Percentiles rank a stretch among this genome's conserved stretches.
phyloP scores from a whole-genome alignment of 2,888 invertebrate species.

The Hermaeophaga mercurialis region DNA sequence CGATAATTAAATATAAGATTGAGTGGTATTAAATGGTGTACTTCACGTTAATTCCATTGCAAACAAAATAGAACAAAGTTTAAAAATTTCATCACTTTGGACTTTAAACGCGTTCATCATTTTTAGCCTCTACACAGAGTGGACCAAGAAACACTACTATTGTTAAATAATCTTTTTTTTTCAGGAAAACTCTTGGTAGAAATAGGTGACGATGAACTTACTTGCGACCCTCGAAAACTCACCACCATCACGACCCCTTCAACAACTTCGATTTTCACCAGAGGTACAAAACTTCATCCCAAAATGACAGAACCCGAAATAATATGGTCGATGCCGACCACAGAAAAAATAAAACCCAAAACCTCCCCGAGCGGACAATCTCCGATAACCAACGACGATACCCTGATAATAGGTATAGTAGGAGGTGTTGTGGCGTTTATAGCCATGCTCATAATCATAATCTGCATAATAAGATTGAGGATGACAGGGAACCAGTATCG shows the following conservation, averaged over 20 bases:
- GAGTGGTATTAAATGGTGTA: too few species aligned
- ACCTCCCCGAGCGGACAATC: slow-evolving; percentile 63
- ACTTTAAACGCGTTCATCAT: too few species aligned
- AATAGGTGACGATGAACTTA: slow-evolving; percentile 80
- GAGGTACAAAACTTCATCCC: slow-evolving; percentile 60
- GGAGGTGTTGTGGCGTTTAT: slow-evolving; percentile 92
- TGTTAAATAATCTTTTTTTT: too few species aligned
- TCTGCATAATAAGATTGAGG: slow-evolving; percentile 76
- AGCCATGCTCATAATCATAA: slow-evolving; percentile 84
- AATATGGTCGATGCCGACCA: slow-evolving; percentile 83
- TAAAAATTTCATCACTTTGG: too few species aligned
- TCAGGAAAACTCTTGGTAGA: slow-evolving; percentile 72
- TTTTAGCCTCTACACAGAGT: too few species aligned
- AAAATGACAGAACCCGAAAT: slow-evolving; percentile 82
- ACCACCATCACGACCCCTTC: slow-evolving; percentile 56
- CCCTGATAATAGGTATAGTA: slow-evolving; percentile 92
- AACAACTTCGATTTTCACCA: slow-evolving; percentile 45
- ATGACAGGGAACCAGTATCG: slow-evolving; percentile 72
- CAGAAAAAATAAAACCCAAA: slow-evolving; percentile 65
- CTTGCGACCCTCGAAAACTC: slow-evolving; percentile 71
- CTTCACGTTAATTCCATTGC: too few species aligned
- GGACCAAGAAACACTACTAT: too few species aligned
- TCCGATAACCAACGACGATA: slow-evolving; percentile 82
- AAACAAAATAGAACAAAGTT: too few species aligned
- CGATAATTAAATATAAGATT: too few species aligned